Base-by-base conservation (phyloP, 1,140 invertebrate genomes). In the Pantala flavescens region DNA sequence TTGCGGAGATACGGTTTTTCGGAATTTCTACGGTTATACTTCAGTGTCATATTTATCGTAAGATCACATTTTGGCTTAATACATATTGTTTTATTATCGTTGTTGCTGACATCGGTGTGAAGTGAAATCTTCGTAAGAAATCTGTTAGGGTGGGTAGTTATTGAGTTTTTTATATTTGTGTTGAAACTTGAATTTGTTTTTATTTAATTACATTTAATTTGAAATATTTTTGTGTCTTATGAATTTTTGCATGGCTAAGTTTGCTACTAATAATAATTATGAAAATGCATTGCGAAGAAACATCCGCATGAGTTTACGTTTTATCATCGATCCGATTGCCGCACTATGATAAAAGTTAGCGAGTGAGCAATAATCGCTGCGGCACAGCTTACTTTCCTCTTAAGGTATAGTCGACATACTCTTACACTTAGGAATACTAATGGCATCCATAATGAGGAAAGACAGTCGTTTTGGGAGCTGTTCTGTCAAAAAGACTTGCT, bases 131-230 rank as follows among this genome's bases (percentile, higher is more conserved):
- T 63, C 49, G 16, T 19, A 63, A 19, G 49, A 63, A 63, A 63
- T 63, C 49, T 63, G 49, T 63, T 63, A 63, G 49, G 49, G 49
- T 63, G 49, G 49, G 49, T 63, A 63, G 49, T 63, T 63, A 63
- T 14, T 63, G 3, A 19, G 14, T 63, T 7, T 21, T 63, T 63
- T 1, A 63, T 63, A 63, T 63, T 63, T 63, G 49, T 63, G 49
- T 63, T 63, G 49, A 63, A 19, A 3, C 12, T 63, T 3, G 49
- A 19, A 7, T 63, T 19, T 3, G 2, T 63, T 19, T 63, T 63
- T 3, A 63, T 63, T 63, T 63, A 7, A 21, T 63, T 16, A 7
- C 2, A 19, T 21, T 3, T 21, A 1, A 19, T 63, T 63, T 16
- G n/a, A 16, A 19, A 19, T 63, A 21, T 63, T 16, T 63, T 19